These are phyloP conservation scores for Muscicapa striata DNA, from an alignment of 2,797 vertebrate species.

Conservation along the genomic window DNA sequence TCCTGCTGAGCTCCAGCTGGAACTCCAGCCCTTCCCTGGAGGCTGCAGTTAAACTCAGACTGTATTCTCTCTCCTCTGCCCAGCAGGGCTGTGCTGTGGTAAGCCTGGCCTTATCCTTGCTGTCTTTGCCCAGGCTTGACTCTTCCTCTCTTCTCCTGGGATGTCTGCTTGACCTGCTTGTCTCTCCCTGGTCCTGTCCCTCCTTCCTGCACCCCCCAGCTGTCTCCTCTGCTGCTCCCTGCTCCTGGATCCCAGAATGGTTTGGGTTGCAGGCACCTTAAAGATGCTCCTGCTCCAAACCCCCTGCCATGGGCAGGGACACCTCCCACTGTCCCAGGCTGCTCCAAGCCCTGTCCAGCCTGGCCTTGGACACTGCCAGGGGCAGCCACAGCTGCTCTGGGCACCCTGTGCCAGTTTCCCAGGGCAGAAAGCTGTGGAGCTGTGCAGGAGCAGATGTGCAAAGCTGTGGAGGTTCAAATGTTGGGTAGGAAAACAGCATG, in stretches of 20 bases:
- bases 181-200: background rate
- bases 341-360: rapidly evolving
- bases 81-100: background rate
- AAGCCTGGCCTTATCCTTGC: background rate
- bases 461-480: background rate
- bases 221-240: background rate
- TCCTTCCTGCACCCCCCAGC: background rate
- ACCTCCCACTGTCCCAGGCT: rapidly evolving
- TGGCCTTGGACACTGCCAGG: background rate
- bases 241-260: background rate
- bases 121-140: background rate
- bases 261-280: background rate
- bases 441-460: background rate
- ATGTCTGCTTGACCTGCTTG: background rate
- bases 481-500: background rate
- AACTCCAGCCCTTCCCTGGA: background rate
- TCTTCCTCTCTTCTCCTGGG: background rate
- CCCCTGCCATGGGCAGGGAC: background rate
- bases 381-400: background rate
- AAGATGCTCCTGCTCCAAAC: no score
- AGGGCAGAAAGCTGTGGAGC: background rate
- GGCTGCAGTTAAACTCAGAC: background rate
- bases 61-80: rapidly evolving
- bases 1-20: background rate
- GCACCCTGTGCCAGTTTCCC: background rate